Evolutionary conservation across 2,113 vertebrate species (phyloP).

Genomic region (Heterochromis multidens): DNA sequence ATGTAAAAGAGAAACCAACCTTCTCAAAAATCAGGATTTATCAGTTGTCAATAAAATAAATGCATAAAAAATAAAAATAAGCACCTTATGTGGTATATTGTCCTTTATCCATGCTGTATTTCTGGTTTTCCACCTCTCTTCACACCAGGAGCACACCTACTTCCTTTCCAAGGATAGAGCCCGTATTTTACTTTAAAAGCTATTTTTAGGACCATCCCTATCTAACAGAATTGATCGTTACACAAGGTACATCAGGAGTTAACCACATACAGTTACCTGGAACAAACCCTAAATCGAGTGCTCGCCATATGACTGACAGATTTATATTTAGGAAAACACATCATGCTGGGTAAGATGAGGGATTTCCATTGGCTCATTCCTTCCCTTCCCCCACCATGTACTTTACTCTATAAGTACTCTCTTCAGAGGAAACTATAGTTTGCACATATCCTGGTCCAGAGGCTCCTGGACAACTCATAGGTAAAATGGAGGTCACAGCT

Average conservation of each 20-base stretch:
- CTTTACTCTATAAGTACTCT: constrained; percentile 17
- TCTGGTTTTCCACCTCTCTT: background rate
- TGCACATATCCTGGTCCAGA: constrained; percentile 25
- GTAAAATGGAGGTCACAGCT: constrained; percentile 58
- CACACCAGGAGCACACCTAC: background rate
- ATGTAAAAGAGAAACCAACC: too few relatives aligned
- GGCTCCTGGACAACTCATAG: constrained; percentile 53
- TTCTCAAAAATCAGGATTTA: too few relatives aligned
- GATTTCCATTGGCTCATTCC: background rate
- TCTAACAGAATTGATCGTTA: background rate
- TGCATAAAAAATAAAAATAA: too few relatives aligned
- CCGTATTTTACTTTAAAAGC: background rate
- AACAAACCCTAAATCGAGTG: background rate
- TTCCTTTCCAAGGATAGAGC: background rate
- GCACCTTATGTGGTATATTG: background rate
- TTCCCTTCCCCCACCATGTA: background rate
- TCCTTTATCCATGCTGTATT: background rate
- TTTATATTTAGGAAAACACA: background rate
- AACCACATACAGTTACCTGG: background rate
- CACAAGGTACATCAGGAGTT: background rate
- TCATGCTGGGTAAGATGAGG: background rate
- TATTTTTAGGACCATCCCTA: background rate
- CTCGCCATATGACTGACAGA: background rate
- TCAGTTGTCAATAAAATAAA: too few relatives aligned
- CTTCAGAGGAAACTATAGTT: constrained; percentile 45